These are phyloP conservation scores for Laodelphax striatellus DNA, from an alignment of 1,140 invertebrate species.

Conservation along the genomic window DNA sequence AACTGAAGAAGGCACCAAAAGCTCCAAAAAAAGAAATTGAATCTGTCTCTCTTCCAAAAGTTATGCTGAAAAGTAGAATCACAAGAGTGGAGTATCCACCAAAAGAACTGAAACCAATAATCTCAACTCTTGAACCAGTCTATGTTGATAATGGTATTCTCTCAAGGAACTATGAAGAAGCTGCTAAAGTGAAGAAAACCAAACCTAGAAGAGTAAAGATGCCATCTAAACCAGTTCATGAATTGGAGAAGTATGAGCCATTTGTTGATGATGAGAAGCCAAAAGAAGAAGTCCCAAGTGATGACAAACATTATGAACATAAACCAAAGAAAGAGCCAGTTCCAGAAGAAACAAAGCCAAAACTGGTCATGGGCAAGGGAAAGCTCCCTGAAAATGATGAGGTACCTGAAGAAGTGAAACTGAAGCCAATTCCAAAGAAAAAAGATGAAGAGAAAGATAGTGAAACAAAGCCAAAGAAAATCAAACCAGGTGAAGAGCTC, in stretches of 20 bases:
- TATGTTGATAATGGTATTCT: slow-evolving; percentile 46
- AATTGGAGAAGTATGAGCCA: slow-evolving; percentile 41
- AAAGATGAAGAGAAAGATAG: slow-evolving; percentile 14
- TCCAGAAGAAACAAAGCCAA: slow-evolving; percentile 28
- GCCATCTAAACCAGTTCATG: slow-evolving; percentile 31
- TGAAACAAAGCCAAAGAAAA: slow-evolving; percentile 23
- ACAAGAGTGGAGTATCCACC: slow-evolving; percentile 36
- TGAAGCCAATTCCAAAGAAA: slow-evolving; percentile 18
- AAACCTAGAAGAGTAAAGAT: slow-evolving; percentile 37
- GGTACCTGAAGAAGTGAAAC: slow-evolving; percentile 20
- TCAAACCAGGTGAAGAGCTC: slow-evolving; percentile 24
- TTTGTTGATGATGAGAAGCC: slow-evolving; percentile 31
- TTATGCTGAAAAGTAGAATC: slow-evolving; percentile 51
- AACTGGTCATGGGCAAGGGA: slow-evolving; percentile 26
- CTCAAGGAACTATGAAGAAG: slow-evolving; percentile 56
- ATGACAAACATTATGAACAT: slow-evolving; percentile 29
- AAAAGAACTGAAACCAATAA: slow-evolving; percentile 24
- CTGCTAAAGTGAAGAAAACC: slow-evolving; percentile 44
- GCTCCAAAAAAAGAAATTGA: slow-evolving; percentile 36
- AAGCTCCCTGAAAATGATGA: slow-evolving; percentile 19
- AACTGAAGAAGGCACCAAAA: slow-evolving; percentile 46
- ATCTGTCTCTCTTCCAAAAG: slow-evolving; percentile 42
- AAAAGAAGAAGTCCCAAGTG: slow-evolving; percentile 27
- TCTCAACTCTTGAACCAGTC: slow-evolving; percentile 24
- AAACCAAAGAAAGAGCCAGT: slow-evolving; percentile 32